These are phyloP conservation scores for Morone chrysops DNA, from an alignment of 2,113 vertebrate genomes.

Conservation along the genomic window DNA sequence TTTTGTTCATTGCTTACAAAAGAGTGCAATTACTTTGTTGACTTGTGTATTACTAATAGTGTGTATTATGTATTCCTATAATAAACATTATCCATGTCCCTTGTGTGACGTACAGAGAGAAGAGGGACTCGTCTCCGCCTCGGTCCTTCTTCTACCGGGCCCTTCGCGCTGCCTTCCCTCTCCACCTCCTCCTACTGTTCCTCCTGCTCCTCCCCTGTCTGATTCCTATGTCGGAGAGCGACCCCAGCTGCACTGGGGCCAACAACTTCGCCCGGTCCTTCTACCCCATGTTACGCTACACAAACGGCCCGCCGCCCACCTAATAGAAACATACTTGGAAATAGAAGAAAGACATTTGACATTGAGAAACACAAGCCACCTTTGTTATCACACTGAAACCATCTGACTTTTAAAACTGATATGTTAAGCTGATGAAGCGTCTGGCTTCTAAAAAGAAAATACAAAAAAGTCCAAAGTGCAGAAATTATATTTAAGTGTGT, in stretches of 20 bases:
- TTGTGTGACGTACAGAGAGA: conserved; percentile 54
- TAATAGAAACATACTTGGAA: conserved; percentile 31
- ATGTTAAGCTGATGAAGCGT: background rate
- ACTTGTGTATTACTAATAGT: background rate
- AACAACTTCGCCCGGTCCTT: conserved; percentile 96
- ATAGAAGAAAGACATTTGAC: background rate
- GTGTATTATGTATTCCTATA: background rate
- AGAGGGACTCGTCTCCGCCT: conserved; percentile 64
- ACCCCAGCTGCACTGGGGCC: conserved; percentile 89
- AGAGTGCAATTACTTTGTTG: background rate
- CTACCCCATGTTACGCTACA: conserved; percentile 93
- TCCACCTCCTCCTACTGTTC: conserved; percentile 91
- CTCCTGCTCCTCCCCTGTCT: conserved; percentile 90
- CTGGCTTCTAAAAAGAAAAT: background rate
- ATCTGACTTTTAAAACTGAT: background rate
- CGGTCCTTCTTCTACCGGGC: conserved; percentile 90
- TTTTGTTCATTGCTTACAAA: background rate
- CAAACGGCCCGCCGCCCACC: conserved; percentile 94
- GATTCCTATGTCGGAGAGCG: conserved; percentile 87
- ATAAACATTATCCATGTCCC: background rate
- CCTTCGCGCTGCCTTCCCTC: conserved; percentile 88
- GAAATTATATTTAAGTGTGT: background rate
- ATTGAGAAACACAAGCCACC: conserved; percentile 8
- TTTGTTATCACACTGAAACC: conserved; percentile 14
- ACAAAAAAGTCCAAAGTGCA: conserved; percentile 14